Base-by-base conservation (phyloP, 2,888 invertebrate genomes). In the Macropis europaea region DNA sequence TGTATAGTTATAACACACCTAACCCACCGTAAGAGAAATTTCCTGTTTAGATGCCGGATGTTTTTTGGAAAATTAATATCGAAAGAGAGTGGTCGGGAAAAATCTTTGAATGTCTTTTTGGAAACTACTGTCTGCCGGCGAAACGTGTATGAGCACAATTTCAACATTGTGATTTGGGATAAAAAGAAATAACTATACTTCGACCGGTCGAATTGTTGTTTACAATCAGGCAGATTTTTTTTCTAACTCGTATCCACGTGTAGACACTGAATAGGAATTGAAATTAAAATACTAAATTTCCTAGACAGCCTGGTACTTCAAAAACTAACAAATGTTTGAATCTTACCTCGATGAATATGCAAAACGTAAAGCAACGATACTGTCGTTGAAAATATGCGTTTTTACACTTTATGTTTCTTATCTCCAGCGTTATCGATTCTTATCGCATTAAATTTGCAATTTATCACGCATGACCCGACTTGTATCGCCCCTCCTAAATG, bases 1-100 rank as follows among this genome's bases (percentile, higher is more conserved):
- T 34, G 2, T 30, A 36, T 9, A 15, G 17, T 28, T 38, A 19
- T 50, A 9, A 40, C 28, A 48, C n/a, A 30, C 19, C 53, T 72
- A 72, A 73, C 73, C 67, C 48, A 76, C 73, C 73, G 40, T 19
- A 40, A 62, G 47, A 13, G 0, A 34, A 56, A 62, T 45, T 56
- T 50, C 30, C 26, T 52, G 42, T 47, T 30, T 6, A 53, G 50
- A 22, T 11, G 11, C 34, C 48, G 57, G 54, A 40, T 38, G 32
- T 24, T 48, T 52, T 13, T 13, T n/a, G 24, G 38, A n/a, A 13
- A 19, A 57, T 36, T 19, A 45, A 36, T 4, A 15, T 38, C 19
- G 22, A 52, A 15, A 2, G 48, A 62, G 17, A 11, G 40, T 22
- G 15, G 1, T 15, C 38, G 61, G 9, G 26, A 7, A 28, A 42